Base-by-base conservation (phyloP, 2,113 vertebrate genomes). In the Oncorhynchus nerka region DNA sequence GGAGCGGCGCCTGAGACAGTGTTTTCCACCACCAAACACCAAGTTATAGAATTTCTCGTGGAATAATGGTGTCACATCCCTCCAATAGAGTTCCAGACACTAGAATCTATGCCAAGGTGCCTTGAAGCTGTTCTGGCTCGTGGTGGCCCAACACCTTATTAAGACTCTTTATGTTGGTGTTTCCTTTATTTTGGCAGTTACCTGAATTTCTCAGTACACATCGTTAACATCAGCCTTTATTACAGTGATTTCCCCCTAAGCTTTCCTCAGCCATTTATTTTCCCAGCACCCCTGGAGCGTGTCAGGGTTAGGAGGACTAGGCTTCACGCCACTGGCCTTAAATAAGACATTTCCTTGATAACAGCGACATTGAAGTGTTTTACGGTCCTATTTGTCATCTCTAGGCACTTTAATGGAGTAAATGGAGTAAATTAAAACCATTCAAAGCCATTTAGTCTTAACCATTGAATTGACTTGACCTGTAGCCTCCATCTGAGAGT, bases 371-470 rank as follows among this genome's bases (percentile, higher is more conserved):
- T 79, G 76, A 79, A 79, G 81, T 73, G 39, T 51, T 73, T 59
- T 76, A 70, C 24, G 6, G 76, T 8, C 70, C 76, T 51, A 81
- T 84, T 84, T 76, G 73, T 76, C 82, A 84, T 66, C 48, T 64
- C 71, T 61, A 73, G 68, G 59, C 32, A 78, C 77, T 66, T 73
- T 75, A 84, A 78, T 81, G 45, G 73, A 78, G 73, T 75, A 76
- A 75, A 80, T 55, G 45, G 73, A 78, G 73, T 75, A 76, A 75
- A 80, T 55, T 62, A 81, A 80, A 75, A 26, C 26, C 74, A 76
- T 82, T 82, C 72, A 83, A 80, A 75, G 64, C 20, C 74, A 76
- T 82, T 82, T 79, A 57, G 65, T 49, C 57, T 72, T 75, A 73
- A 62, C 76, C 24, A 57, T 55, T 55, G 16, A 55, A 19, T 4